Conservation (phyloP, 1,140 invertebrate genomes). For the Rhynchophorus ferrugineus region DNA sequence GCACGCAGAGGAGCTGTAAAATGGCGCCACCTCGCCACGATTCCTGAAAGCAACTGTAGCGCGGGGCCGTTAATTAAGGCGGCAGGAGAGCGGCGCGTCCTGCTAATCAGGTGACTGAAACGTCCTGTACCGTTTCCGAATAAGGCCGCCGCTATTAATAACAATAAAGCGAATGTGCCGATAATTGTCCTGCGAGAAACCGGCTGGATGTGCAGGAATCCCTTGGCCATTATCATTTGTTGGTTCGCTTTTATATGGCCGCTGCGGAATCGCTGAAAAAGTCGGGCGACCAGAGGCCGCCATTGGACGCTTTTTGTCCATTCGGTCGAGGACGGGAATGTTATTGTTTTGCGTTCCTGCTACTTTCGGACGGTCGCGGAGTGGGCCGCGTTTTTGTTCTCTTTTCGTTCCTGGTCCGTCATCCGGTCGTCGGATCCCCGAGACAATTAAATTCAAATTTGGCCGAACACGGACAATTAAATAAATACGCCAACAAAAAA, state of each 20-base stretch:
- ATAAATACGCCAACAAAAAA: neutral
- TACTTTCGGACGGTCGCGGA: neutral
- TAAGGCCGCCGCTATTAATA: slow-evolving; percentile 39
- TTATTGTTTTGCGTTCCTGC: no score
- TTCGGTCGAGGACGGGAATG: neutral
- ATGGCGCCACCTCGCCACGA: no score
- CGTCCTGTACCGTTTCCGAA: slow-evolving; percentile 21
- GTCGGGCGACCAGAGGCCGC: neutral
- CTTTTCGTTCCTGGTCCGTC: slow-evolving; percentile 6
- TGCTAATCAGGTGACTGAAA: neutral
- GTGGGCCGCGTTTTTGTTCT: neutral
- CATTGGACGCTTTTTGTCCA: neutral
- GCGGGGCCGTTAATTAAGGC: neutral
- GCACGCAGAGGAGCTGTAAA: no score
- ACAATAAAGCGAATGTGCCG: slow-evolving; percentile 40
- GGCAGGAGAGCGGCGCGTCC: neutral
- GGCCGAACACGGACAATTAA: neutral
- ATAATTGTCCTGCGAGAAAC: slow-evolving; percentile 36
- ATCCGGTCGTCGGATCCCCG: slow-evolving; percentile 12
- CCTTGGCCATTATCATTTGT: slow-evolving; percentile 1
- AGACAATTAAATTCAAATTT: slow-evolving; percentile 20
- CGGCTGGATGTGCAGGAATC: slow-evolving; percentile 16
- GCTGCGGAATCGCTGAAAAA: neutral
- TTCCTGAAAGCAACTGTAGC: no score
- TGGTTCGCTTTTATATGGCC: no score